Evolutionary conservation across 2,797 vertebrate species (phyloP).

Genomic region (Cirrhinus mrigala): DNA sequence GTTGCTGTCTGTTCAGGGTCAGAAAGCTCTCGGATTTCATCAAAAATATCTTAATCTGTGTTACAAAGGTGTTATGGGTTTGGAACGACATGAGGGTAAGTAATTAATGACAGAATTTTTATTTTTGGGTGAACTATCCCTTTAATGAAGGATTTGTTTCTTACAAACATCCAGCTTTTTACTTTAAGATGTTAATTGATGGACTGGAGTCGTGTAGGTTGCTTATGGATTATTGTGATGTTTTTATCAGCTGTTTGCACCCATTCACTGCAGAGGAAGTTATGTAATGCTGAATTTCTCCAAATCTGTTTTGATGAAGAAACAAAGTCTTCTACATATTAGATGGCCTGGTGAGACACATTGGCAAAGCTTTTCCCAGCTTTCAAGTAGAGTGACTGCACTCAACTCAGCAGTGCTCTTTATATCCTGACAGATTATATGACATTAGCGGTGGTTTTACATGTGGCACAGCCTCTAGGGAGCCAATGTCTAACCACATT

Average conservation of each 20-base stretch:
- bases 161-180: no score
- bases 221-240: not conserved
- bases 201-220: no score
- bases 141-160: no score
- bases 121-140: no score
- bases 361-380: not conserved
- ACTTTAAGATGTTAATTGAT: no score
- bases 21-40: no score
- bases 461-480: not conserved
- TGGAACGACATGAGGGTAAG: no score
- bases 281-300: not conserved
- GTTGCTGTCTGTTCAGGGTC: no score
- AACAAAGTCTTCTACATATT: not conserved
- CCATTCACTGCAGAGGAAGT: not conserved
- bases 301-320: not conserved
- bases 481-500: conserved; percentile 12
- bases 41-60: no score
- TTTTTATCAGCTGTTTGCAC: not conserved
- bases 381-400: not conserved
- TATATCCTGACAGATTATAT: conserved; percentile 16
- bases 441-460: not conserved
- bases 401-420: conserved; percentile 2
- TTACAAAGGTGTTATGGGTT: no score
- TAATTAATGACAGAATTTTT: no score
- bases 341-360: not conserved